Evolutionary conservation across 2,888 invertebrate species (phyloP).

Genomic region (Ariolimax columbianus): DNA sequence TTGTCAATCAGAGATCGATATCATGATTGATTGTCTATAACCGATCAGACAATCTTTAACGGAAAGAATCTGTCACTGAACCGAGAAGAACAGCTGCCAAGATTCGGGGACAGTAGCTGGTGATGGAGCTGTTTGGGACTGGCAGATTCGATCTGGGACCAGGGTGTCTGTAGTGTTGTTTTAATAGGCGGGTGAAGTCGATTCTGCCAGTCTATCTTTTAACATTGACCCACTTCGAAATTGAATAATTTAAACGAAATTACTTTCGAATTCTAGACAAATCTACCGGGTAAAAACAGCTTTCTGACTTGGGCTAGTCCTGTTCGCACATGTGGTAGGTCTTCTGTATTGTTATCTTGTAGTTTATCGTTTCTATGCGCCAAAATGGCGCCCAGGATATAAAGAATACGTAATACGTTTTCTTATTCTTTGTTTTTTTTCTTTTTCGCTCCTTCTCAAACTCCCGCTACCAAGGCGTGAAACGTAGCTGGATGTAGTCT

Average conservation of each 20-base stretch:
- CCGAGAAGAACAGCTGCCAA: not conserved
- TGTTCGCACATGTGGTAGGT: too few species aligned
- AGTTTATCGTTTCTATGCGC: too few species aligned
- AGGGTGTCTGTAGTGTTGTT: not conserved
- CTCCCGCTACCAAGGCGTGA: too few species aligned
- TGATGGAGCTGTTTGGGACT: not conserved
- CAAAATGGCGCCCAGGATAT: too few species aligned
- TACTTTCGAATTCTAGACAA: too few species aligned
- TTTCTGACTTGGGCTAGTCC: too few species aligned
- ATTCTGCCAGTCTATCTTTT: not conserved
- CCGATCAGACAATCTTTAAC: not conserved
- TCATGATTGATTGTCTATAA: not conserved
- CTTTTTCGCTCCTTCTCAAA: too few species aligned
- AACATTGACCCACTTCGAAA: not conserved
- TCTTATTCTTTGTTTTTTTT: too few species aligned
- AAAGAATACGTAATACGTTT: too few species aligned
- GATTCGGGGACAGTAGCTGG: not conserved
- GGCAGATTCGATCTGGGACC: not conserved
- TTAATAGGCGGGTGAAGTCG: not conserved
- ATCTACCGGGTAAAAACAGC: too few species aligned
- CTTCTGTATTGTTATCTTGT: too few species aligned
- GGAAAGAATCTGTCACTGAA: not conserved
- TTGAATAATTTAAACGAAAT: not conserved
- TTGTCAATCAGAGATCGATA: not conserved
- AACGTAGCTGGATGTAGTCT: too few species aligned